phyloP scores from a whole-genome alignment of 2,888 invertebrate species.

The Pyrocoelia pectoralis region DNA sequence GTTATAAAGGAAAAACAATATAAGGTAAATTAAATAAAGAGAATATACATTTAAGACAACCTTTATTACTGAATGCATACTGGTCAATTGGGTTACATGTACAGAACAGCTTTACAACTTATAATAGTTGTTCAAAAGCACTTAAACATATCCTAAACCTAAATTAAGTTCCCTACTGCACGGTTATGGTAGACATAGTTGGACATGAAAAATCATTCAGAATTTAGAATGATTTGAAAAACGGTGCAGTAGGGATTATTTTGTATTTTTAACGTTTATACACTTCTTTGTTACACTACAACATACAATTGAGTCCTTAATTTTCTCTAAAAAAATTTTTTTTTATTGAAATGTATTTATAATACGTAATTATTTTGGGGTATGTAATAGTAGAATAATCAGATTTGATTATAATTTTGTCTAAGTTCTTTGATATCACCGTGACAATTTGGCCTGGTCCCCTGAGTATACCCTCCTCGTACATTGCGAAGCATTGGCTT shows the following conservation, averaged over 20 bases:
- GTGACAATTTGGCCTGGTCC: slow-evolving; percentile 64
- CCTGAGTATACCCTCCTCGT: slow-evolving; percentile 60
- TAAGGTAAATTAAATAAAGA: neutral
- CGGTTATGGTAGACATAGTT: slow-evolving; percentile 43
- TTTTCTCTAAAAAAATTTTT: slow-evolving; percentile 44
- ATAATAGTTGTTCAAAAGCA: slow-evolving; percentile 60
- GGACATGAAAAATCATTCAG: slow-evolving; percentile 38
- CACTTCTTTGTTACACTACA: slow-evolving; percentile 45
- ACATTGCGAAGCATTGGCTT: slow-evolving; percentile 21
- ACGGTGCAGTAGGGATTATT: slow-evolving; percentile 53
- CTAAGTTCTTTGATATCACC: slow-evolving; percentile 61
- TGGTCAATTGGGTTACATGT: slow-evolving; percentile 64
- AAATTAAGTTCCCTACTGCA: slow-evolving; percentile 56
- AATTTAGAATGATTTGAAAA: slow-evolving; percentile 53
- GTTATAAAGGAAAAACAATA: no score
- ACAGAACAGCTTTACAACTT: slow-evolving; percentile 61
- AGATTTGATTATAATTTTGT: slow-evolving; percentile 59
- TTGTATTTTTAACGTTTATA: slow-evolving; percentile 40
- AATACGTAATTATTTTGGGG: slow-evolving; percentile 53
- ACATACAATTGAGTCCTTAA: slow-evolving; percentile 59
- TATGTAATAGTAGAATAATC: slow-evolving; percentile 43
- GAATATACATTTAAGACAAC: slow-evolving; percentile 62
- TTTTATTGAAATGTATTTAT: slow-evolving; percentile 57
- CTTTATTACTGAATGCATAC: slow-evolving; percentile 67
- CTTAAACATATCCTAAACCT: slow-evolving; percentile 60